A percentile compares a stretch with the other conserved stretches of the same genome.
phyloP scores from a whole-genome alignment of 2,113 vertebrate species.

The Dinomys branickii region DNA sequence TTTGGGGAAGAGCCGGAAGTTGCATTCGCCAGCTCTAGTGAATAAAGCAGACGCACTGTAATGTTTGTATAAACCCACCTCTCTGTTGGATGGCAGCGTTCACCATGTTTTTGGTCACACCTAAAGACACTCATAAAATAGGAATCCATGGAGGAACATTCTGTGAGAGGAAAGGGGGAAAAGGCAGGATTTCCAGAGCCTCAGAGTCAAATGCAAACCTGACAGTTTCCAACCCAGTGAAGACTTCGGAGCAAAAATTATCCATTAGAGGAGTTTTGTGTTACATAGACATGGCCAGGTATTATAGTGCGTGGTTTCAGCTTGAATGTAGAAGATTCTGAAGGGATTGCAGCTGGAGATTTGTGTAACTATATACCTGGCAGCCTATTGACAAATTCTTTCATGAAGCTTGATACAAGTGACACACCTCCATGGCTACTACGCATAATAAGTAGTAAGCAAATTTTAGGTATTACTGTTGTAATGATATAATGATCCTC shows the following conservation, averaged over 20 bases:
- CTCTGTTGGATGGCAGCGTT: not conserved
- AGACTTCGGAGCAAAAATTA: not conserved
- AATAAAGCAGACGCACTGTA: not conserved
- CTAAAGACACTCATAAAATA: not conserved
- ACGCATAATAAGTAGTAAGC: not conserved
- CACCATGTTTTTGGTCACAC: not conserved
- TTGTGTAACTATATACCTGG: not conserved
- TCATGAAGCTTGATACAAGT: not conserved
- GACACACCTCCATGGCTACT: not conserved
- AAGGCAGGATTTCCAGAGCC: not conserved
- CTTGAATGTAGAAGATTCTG: not conserved
- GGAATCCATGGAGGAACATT: not conserved
- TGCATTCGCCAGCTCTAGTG: not conserved
- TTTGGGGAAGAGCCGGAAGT: not conserved
- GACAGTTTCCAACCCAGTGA: not conserved
- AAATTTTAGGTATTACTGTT: constrained; percentile 28
- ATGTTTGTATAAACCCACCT: not conserved
- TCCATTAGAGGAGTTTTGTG: not conserved
- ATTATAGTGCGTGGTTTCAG: not conserved
- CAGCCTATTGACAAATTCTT: not conserved
- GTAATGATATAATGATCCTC: not conserved
- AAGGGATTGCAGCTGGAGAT: not conserved
- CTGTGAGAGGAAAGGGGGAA: not conserved
- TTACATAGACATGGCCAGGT: not conserved
- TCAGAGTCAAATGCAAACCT: not conserved